Percentiles rank a stretch among this genome's conserved stretches.
phyloP scores from a whole-genome alignment of 2,888 invertebrate genomes.

The Chalcis sispes region DNA sequence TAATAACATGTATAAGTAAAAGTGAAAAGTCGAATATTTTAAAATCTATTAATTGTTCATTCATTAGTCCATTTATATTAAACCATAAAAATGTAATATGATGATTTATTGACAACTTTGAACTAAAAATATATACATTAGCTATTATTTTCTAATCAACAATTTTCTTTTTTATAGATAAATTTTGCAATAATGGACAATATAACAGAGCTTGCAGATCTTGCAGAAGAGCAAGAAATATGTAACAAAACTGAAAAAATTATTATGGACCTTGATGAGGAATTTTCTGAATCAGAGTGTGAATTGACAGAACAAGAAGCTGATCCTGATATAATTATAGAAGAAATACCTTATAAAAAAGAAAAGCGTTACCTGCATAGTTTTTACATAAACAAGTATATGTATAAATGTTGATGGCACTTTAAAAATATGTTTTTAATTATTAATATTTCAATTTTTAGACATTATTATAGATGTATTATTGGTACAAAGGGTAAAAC shows the following conservation, averaged over 20 bases:
- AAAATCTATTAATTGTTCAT: not conserved
- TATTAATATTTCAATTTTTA: conserved; percentile 6
- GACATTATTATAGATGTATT: conserved; percentile 34
- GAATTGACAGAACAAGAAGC: not conserved
- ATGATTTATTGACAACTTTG: too few relatives aligned
- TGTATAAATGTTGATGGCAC: not conserved
- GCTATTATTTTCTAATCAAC: too few relatives aligned
- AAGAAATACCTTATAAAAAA: conserved; percentile 34
- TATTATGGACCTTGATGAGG: conserved; percentile 1
- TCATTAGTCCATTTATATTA: not conserved
- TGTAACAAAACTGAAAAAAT: not conserved
- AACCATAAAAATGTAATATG: not conserved
- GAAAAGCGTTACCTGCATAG: conserved; percentile 34
- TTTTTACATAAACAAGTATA: conserved; percentile 36
- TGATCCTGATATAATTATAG: not conserved
- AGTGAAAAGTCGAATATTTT: not conserved
- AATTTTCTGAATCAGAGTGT: conserved; percentile 18
- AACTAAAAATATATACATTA: not conserved
- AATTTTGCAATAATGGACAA: conserved; percentile 24
- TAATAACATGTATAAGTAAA: not conserved
- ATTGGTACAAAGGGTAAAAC: conserved; percentile 28
- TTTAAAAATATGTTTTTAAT: not conserved
- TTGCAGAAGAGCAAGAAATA: conserved; percentile 34
- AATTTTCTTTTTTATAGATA: conserved; percentile 6
- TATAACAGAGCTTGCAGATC: conserved; percentile 32